Base-by-base conservation (phyloP, 2,888 invertebrate genomes). In the Stegana nigrithorax region DNA sequence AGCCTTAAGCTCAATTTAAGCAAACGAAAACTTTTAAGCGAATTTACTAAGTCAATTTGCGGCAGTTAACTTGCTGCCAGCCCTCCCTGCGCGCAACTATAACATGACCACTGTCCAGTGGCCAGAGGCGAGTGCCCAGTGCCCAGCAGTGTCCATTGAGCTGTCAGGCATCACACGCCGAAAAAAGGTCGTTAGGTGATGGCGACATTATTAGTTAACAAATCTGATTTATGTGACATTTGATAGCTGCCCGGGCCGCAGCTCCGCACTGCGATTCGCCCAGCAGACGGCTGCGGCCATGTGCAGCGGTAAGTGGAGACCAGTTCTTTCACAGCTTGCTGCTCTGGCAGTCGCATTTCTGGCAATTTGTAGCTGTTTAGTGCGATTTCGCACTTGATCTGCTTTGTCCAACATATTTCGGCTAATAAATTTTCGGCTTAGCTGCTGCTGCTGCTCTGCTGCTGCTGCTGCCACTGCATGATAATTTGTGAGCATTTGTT, bases 181-280 rank as follows among this genome's bases (percentile, higher is more conserved):
- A 39, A n/a, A n/a, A n/a, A 44, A 17, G 56, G 0, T 23, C 21
- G 50, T 14, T 25, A 42, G 25, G 23, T 14, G 55, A 29, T 60
- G 59, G 64, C 66, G 70, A 59, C 76, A 65, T 69, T 72, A 69
- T 67, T 70, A 71, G 70, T 73, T 71, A 72, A 68, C 78, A 78
- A 78, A 78, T 73, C 78, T 78, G 80, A 81, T 78, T 78, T 78
- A 78, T 78, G 79, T 70, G 81, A 67, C 73, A 78, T 80, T 73
- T 78, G 79, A 80, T 75, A 80, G 76, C 67, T 32, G 47, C 63
- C 32, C 56, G 23, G 32, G 56, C n/a, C 21, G 39, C 21, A 57
- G 36, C 8, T 57, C 19, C 21, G 42, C 27, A 42, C 23, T 21
- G 60, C n/a, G n/a, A n/a, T n/a, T n/a, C n/a, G n/a, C n/a, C n/a